Conservation (phyloP, 2,888 invertebrate species). For the Drosophila fungiperda region DNA sequence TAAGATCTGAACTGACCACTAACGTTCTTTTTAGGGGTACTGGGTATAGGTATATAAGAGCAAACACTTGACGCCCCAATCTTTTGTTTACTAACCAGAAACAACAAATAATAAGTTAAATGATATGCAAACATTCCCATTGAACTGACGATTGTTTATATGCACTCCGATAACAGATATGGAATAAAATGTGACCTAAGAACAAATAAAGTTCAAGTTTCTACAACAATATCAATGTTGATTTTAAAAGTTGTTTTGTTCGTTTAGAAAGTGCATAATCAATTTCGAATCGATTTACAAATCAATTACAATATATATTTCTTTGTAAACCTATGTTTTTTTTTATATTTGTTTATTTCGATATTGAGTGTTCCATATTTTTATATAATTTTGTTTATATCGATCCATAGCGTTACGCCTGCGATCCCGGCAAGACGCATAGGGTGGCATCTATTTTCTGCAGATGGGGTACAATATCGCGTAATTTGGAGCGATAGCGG, state of each 20-base stretch:
- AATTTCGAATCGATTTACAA: not conserved
- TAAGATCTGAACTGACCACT: conserved; percentile 27
- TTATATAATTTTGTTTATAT: no score
- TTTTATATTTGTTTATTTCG: conserved; percentile 8
- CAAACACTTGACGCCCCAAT: not conserved
- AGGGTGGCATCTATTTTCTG: conserved; percentile 98
- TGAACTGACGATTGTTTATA: conserved; percentile 1
- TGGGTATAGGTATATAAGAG: not conserved
- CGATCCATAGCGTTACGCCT: conserved; percentile 31
- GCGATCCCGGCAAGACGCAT: conserved; percentile 85
- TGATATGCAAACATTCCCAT: conserved; percentile 15
- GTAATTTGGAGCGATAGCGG: conserved; percentile 96
- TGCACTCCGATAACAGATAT: not conserved
- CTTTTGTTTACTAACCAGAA: conserved; percentile 9
- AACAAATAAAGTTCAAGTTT: not conserved
- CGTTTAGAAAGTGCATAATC: not conserved
- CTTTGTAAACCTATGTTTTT: conserved; percentile 19
- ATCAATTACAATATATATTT: not conserved
- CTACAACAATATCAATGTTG: not conserved
- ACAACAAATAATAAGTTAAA: conserved; percentile 2
- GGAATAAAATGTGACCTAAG: not conserved
- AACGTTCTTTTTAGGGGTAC: not conserved
- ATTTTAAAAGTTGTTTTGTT: not conserved
- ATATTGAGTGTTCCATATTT: not conserved
- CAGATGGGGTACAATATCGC: conserved; percentile 92